Conservation (phyloP, 1,140 invertebrate genomes). For the Zaprionus nigranus region DNA sequence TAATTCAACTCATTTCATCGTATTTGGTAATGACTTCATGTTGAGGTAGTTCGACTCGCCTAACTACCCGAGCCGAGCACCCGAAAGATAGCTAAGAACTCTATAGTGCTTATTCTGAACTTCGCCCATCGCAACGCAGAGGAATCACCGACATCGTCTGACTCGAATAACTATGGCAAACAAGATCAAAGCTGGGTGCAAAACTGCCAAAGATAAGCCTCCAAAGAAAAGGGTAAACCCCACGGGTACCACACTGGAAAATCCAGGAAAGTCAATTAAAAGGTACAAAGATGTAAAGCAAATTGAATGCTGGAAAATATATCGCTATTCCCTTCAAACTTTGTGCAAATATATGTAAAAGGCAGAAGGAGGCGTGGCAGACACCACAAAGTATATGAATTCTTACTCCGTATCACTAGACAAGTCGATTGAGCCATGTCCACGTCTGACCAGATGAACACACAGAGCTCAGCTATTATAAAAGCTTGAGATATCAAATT, state of each 20-base stretch:
- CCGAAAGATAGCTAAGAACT: not conserved
- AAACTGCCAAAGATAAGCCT: not conserved
- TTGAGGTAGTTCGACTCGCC: slow-evolving; percentile 67
- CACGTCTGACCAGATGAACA: no score
- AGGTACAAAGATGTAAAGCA: not conserved
- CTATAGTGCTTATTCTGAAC: slow-evolving; percentile 19
- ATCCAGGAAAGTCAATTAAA: not conserved
- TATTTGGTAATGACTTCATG: slow-evolving; percentile 66
- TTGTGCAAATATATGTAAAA: no score
- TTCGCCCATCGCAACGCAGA: slow-evolving; percentile 15
- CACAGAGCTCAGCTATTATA: no score
- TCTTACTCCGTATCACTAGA: no score
- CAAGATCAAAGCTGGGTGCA: not conserved
- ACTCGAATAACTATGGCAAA: slow-evolving; percentile 7
- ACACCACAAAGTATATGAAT: no score
- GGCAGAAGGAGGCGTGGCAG: no score
- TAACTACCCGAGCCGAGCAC: not conserved
- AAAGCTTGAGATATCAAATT: no score
- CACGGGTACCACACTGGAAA: not conserved
- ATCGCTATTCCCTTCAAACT: not conserved
- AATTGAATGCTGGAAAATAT: not conserved
- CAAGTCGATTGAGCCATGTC: no score
- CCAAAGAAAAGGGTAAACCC: not conserved
- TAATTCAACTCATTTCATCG: slow-evolving; percentile 44
- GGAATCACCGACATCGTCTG: slow-evolving; percentile 2